Conservation (phyloP, 2,113 vertebrate genomes). For the Crotalus viridis region DNA sequence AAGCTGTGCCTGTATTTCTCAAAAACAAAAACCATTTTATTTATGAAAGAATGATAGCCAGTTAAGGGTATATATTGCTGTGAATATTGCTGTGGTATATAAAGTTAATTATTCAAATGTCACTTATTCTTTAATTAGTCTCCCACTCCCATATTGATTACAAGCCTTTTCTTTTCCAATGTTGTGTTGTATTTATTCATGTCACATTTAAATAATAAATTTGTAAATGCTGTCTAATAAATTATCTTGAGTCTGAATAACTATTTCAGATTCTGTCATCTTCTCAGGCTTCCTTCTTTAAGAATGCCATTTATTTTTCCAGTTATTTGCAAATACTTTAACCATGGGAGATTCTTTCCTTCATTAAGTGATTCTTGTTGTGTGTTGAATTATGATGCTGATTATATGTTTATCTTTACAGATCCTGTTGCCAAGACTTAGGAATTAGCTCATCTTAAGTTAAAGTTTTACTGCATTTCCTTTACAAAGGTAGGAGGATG, state of each 20-base stretch:
- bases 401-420: not conserved
- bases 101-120: not conserved
- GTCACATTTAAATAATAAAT: not conserved
- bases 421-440: not conserved
- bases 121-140: not conserved
- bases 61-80: not conserved
- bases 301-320: too few relatives aligned
- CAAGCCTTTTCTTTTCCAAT: not conserved
- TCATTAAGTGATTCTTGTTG: too few relatives aligned
- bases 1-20: not conserved
- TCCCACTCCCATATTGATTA: not conserved
- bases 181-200: not conserved
- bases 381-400: not conserved
- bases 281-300: too few relatives aligned
- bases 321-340: too few relatives aligned
- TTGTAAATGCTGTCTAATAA: not conserved
- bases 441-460: not conserved
- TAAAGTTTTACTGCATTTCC: not conserved
- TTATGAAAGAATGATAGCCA: not conserved
- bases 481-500: not conserved
- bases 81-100: not conserved
- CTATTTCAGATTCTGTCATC: not conserved
- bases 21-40: not conserved
- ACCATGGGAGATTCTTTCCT: too few relatives aligned
- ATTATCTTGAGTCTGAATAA: not conserved